These are phyloP conservation scores for Nesidiocoris tenuis DNA, from an alignment of 2,888 invertebrate species.

Conservation along the genomic window DNA sequence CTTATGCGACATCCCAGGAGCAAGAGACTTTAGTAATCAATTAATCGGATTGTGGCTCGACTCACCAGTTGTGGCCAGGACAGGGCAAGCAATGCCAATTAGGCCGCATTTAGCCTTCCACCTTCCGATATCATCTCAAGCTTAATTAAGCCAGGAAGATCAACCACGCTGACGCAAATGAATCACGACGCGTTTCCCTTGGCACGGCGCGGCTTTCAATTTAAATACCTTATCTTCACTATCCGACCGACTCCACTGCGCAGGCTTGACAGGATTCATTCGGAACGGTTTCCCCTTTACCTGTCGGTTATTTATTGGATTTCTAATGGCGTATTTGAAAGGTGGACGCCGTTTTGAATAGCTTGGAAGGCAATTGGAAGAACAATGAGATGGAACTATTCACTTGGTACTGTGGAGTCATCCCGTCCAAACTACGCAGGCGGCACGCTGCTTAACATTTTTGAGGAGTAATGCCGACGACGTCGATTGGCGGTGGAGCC, in stretches of 20 bases:
- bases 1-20: constrained; percentile 4
- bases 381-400: too few species aligned
- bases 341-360: background rate
- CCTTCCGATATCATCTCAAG: constrained; percentile 38
- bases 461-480: too few species aligned
- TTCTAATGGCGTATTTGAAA: constrained; percentile 19
- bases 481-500: too few species aligned
- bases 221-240: constrained; percentile 47
- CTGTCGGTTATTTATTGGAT: constrained; percentile 32
- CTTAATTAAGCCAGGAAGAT: constrained; percentile 46
- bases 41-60: constrained; percentile 40
- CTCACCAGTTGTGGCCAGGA: constrained; percentile 11
- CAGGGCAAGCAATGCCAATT: constrained; percentile 10
- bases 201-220: constrained; percentile 33
- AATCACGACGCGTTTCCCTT: constrained; percentile 45
- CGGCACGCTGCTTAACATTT: too few species aligned
- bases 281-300: constrained; percentile 17
- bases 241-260: background rate
- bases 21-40: constrained; percentile 40
- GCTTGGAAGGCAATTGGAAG: background rate
- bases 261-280: constrained; percentile 36
- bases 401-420: background rate
- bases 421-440: constrained; percentile 4
- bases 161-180: constrained; percentile 44
- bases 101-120: constrained; percentile 37